Conservation (phyloP, 1,140 invertebrate genomes). For the Drosophila dunni region DNA sequence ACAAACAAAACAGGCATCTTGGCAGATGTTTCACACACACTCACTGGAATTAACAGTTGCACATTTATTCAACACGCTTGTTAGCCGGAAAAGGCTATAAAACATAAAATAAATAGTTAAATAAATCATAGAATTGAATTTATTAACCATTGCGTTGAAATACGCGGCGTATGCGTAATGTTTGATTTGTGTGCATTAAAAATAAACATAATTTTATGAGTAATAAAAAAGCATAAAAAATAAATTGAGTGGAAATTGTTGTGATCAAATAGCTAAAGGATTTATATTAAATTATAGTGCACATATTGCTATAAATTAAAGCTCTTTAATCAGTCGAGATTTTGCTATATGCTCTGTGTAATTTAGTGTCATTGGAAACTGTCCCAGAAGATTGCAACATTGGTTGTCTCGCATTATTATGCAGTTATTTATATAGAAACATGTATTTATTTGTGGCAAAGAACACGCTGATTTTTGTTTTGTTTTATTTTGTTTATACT, state of each 20-base stretch:
- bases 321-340: neutral
- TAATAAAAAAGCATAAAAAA: neutral
- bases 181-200: slow-evolving; percentile 17
- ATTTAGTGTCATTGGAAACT: slow-evolving; percentile 18
- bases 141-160: slow-evolving; percentile 19
- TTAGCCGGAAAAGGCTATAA: slow-evolving; percentile 5
- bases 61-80: slow-evolving; percentile 1
- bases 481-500: slow-evolving; percentile 8
- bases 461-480: slow-evolving; percentile 8
- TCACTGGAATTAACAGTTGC: slow-evolving; percentile 23
- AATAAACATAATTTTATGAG: slow-evolving; percentile 1
- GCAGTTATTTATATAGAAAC: slow-evolving; percentile 70
- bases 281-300: no score
- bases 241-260: no score
- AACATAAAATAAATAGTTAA: slow-evolving; percentile 2
- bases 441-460: slow-evolving; percentile 31
- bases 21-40: slow-evolving; percentile 24
- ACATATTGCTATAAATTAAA: neutral
- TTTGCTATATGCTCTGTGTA: neutral
- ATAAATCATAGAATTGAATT: slow-evolving; percentile 30
- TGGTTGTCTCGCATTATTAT: slow-evolving; percentile 62
- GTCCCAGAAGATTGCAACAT: slow-evolving; percentile 21
- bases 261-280: no score
- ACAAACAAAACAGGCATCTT: neutral
- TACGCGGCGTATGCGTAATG: slow-evolving; percentile 19